Evolutionary conservation across 2,113 vertebrate species (phyloP), one percentile per base, ranked within the genome.

Genomic region (Shinisaurus crocodilurus): DNA sequence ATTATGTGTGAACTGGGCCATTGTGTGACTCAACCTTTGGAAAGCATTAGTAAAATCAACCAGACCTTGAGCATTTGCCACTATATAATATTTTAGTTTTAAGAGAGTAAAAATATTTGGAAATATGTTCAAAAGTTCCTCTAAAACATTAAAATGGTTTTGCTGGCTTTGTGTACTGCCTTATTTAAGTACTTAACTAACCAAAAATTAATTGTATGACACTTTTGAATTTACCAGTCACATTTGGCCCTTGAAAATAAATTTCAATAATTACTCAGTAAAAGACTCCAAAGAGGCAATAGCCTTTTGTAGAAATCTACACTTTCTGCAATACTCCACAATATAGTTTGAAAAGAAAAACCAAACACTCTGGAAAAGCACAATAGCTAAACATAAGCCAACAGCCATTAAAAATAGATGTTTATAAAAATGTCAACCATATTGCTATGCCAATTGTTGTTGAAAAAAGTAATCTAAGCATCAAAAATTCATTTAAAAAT

Each of bases 401-500:
- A 87, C 79, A 94, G 40, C 82, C 87, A 82, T 86, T 94, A 95
- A 94, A 95, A 96, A 96, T 94, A 95, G 91, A 95, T 90, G 82
- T 65, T 69, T 45, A 96, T 88, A 95, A 96, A 96, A 0, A 67
- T 90, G 94, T 92, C 88, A 94, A 94, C 92, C 89, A 96, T 87
- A 92, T 67, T 91, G 94, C 93, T 94, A 93, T 91, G 93, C 89
- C 95, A 95, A 82, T 90, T 95, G 79, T 87, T 90, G 94, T 94
- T 72, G 91, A 94, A 96, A 96, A 86, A 96, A 96, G 93, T 95
- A 95, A 96, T 95, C 94, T 87, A 94, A 91, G 93, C 91, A 92
- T 95, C 88, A 94, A 92, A 94, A 86, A 94, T 93, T 95, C 57
- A 93, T 93, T 94, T 87, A 96, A 96, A 96, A 95, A 92, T 87